Percentiles rank a stretch among this genome's conserved stretches.
Conservation (phyloP, 2,113 vertebrate genomes). For the Propithecus coquereli region DNA sequence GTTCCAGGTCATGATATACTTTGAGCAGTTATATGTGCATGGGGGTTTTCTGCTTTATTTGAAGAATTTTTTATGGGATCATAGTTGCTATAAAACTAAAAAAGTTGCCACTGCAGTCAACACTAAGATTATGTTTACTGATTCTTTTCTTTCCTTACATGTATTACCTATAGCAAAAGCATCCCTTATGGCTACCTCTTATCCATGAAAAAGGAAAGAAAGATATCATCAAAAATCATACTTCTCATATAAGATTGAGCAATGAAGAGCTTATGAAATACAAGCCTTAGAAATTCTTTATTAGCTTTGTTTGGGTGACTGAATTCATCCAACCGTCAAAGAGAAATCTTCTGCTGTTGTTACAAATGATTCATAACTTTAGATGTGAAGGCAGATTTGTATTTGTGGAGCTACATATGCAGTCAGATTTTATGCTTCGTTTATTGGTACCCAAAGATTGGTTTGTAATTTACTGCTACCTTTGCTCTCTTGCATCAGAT, state of each 20-base stretch:
- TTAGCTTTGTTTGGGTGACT: constrained; percentile 29
- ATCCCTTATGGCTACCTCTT: neutral
- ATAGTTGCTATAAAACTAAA: neutral
- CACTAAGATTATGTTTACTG: neutral
- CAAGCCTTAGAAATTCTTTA: neutral
- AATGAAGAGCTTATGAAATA: neutral
- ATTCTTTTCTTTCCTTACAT: neutral
- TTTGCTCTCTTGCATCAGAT: constrained; percentile 8
- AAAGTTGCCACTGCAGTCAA: neutral
- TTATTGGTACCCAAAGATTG: constrained; percentile 31
- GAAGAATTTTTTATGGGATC: neutral
- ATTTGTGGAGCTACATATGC: neutral
- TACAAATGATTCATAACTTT: neutral
- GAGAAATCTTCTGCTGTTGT: neutral
- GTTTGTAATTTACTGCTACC: constrained; percentile 23
- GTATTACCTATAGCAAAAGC: neutral
- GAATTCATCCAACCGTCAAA: neutral
- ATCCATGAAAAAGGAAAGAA: neutral
- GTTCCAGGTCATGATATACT: neutral
- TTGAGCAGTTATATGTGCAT: neutral
- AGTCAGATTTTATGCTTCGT: constrained; percentile 26
- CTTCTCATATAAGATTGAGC: neutral
- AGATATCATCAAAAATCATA: neutral
- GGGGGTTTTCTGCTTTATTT: neutral
- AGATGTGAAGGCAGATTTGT: neutral